Base-by-base conservation (phyloP, 2,888 invertebrate species). In the Lithophane semibrunnea region DNA sequence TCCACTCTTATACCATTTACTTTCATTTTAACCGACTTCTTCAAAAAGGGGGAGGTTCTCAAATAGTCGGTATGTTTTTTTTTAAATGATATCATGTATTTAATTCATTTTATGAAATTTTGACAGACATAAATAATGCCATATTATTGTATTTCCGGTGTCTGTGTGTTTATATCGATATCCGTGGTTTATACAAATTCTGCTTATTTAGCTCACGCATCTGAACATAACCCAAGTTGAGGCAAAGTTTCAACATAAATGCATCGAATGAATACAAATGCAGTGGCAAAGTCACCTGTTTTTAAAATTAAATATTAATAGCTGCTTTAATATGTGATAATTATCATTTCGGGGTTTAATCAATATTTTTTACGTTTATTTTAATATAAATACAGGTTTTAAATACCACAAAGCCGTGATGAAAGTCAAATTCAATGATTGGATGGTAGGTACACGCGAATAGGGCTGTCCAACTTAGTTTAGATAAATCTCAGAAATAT, bases 391-490 rank as follows among this genome's bases (percentile, higher is more conserved):
- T 79, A 79, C 82, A 66, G 67, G 87, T 86, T 88, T 79, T 82
- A 78, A 86, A 88, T 80, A 82, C 63, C 77, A 80, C 74, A 73
- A 73, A 64, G 44, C 67, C 65, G 73, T 88, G 87, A 81, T 82
- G 88, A 87, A 87, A 88, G 85, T 87, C 63, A 73, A 83, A 85
- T 79, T 74, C 72, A 65, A 79, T 76, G 87, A 88, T 86, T 88
- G 73, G 79, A 74, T 69, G 87, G 75, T 80, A 82, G 78, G n/a
- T 66, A 52, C 56, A 24, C n/a, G 37, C 13, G n/a, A 37, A 18
- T 74, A 86, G 88, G 88, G 87, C 13, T 88, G 82, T 56, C 77
- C 2, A n/a, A 44, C 49, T 49, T 67, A 21, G 5, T 21, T 61
- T 21, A 63, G 2, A 37, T 21, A 29, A 24, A 18, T 61, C 21